These are phyloP conservation scores for Rhizoglyphus robini DNA, from an alignment of 1,140 invertebrate genomes.

Conservation along the genomic window DNA sequence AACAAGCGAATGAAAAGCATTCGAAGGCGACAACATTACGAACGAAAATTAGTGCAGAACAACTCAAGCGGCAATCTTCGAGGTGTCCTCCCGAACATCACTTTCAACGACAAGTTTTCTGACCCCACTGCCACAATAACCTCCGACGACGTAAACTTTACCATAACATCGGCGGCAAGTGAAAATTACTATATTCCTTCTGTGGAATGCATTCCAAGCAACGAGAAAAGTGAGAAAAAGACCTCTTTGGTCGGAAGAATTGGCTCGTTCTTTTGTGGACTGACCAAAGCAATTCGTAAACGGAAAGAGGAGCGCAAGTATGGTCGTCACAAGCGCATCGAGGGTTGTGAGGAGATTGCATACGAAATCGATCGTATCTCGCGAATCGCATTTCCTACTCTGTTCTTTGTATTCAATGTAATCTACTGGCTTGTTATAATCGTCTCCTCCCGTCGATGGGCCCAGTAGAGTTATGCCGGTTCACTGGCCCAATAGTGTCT, in stretches of 20 bases:
- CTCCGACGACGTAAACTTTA: too few relatives aligned
- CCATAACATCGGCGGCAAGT: too few relatives aligned
- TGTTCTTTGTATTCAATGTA: slow-evolving; percentile 29
- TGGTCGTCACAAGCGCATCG: neutral
- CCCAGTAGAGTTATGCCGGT: too few relatives aligned
- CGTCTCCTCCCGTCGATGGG: neutral
- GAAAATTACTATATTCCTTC: too few relatives aligned
- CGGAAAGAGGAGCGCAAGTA: neutral
- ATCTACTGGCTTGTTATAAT: slow-evolving; percentile 26
- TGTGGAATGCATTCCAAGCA: too few relatives aligned
- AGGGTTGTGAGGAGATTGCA: slow-evolving; percentile 24
- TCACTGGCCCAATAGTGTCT: too few relatives aligned
- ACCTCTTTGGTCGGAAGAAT: too few relatives aligned
- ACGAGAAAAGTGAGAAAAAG: too few relatives aligned
- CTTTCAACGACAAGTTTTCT: neutral
- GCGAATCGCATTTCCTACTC: slow-evolving; percentile 26
- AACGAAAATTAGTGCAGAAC: neutral
- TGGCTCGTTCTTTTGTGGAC: too few relatives aligned
- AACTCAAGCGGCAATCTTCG: neutral
- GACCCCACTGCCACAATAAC: too few relatives aligned
- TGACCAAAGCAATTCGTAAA: neutral
- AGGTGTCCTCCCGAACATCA: neutral
- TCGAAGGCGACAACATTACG: neutral
- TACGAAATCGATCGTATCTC: slow-evolving; percentile 25
- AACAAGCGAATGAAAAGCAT: slow-evolving; percentile 13